Evolutionary conservation across 2,113 vertebrate species (phyloP), one percentile per base, ranked within the genome.

Genomic region (Hydropotes inermis): DNA sequence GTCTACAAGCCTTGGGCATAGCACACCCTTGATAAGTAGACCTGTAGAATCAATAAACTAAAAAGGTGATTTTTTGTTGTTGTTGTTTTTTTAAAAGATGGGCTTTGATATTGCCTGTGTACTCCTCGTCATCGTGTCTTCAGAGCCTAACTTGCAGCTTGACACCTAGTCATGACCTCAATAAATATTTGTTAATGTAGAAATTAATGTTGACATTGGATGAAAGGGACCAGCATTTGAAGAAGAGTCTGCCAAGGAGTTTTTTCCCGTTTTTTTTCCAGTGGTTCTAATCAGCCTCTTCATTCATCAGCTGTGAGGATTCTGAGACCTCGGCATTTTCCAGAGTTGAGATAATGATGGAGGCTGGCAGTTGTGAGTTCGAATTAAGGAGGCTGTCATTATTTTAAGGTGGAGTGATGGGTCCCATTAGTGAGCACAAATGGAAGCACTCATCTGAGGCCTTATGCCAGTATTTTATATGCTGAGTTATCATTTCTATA

Each of bases 331-430:
- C 94, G 33, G 94, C 86, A 60, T 87, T 96, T 93, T 93, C 87
- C 76, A 55, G 96, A 94, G 64, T 95, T 58, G 88, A 97, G 93
- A 76, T 95, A n/a, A 93, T 93, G 97, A 81, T 95, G 96, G 93
- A 94, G 81, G 61, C 85, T 95, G 94, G 88, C 92, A 87, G 55
- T 95, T 97, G 82, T 91, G 78, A 89, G 90, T 87, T 97, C 58
- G 60, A 87, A 87, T 93, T 79, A 94, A 97, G 94, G 74, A 97
- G 88, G 25, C 83, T 96, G 67, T 70, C 11, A 21, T 97, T 97
- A 93, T 97, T 93, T 96, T 95, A 83, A 97, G 93, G 93, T 91
- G 47, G 84, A 94, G 33, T 98, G 94, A 93, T 94, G 81, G 79
- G 79, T 67, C 57, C 87, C 87, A 60, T 27, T 45, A 95, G 64